Base-by-base conservation (phyloP, 1,140 invertebrate genomes). In the Macrocentrus cingulum region DNA sequence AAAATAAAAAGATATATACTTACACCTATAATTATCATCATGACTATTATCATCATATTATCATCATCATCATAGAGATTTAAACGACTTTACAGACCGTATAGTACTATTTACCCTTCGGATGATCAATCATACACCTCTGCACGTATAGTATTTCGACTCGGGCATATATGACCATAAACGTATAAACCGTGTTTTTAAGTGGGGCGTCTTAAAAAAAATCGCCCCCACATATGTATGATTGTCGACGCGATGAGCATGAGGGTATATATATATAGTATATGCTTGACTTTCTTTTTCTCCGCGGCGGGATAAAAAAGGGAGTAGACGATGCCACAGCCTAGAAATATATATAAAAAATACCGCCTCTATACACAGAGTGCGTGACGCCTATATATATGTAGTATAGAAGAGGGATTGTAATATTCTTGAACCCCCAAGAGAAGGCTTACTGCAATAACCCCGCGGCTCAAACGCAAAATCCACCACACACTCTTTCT, bases 401-500 rank as follows among this genome's bases (percentile, higher is more conserved):
- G n/a, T n/a, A n/a, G n/a, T n/a, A n/a, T n/a, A n/a, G n/a, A n/a
- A n/a, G 62, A 53, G 62, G 67, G 67, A 71, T 71, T 67, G 75
- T 74, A 77, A 78, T 78, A 78, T 78, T 78, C 70, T 74, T 76
- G 67, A 76, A 78, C 68, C 75, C 77, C 76, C 75, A 77, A 71
- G 77, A 78, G 77, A 68, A 76, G 76, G 75, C 75, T 77, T 77
- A 76, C 72, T 76, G 75, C 76, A 79, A 77, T 76, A 79, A 79
- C 76, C 76, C 74, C 69, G 65, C 71, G 70, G 73, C 70, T 74
- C 69, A 68, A 71, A 69, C 72, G 69, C 70, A 59, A 75, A 75
- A 76, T 66, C 67, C 69, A 50, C 32, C 64, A 62, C 56, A 23
- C 44, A 11, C 3, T 46, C 22, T 46, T 8, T 4, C 1, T 34